Evolutionary conservation across 2,888 invertebrate genomes (phyloP), one percentile per base, ranked within the genome.

Genomic region (Kuschelorhynchus macadamiae): DNA sequence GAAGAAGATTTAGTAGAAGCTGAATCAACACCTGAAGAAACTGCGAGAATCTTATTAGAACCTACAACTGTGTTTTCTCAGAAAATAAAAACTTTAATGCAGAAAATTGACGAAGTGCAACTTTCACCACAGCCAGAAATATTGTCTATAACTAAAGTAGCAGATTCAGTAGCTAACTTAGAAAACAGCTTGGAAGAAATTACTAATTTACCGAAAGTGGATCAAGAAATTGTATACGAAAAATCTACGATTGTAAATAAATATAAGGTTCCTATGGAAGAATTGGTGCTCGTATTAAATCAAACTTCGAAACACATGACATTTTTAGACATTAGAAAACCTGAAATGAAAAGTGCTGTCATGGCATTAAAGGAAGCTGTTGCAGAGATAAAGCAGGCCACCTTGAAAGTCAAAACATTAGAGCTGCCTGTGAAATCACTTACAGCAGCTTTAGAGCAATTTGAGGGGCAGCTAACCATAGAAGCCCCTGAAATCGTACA

Each of bases 291-390:
- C 1, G 8, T 52, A 7, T 9, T 61, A 9, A 32, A 25, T 12
- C 47, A 72, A 63, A 50, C 67, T 7, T 67, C 50, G 56, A 12
- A 66, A 36, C 21, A 64, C 18, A 1, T 63, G 39, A 5, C 56
- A 52, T 17, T 70, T 14, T 12, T 57, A 14, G 66, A 70, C 47
- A 30, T 47, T 30, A 53, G 71, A 49, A 72, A 55, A 42, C 52
- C 71, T 47, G 60, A 72, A 56, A 30, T 70, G 8, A 59, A 67
- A 21, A 68, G 59, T 21, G 70, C 70, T 25, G 52, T 73, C 1
- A 7, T 36, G 42, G 61, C 61, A 3, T 14, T 75, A 14, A 75
- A 72, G 47, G 57, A 66, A 16, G 41, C 56, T 18, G 12, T 71
- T 12, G 50, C 71, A 11, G 30, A 18, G 21, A 44, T 67, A 11